phyloP scores from a whole-genome alignment of 1,140 invertebrate species.

The Penaeus japonicus region DNA sequence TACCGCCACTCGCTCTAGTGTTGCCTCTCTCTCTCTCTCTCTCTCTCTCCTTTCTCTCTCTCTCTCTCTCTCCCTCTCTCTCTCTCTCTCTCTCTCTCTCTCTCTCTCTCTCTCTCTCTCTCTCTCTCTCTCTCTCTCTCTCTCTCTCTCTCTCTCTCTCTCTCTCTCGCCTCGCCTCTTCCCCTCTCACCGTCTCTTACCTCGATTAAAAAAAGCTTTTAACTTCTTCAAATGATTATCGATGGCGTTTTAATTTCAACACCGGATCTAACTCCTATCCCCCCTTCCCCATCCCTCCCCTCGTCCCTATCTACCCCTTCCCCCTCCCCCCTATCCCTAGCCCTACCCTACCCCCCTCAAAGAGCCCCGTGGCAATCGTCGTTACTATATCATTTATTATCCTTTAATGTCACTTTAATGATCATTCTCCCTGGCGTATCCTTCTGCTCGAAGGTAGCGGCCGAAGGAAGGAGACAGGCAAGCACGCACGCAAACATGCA shows the following conservation, averaged over 20 bases:
- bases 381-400: not conserved
- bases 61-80: slow-evolving; percentile 3
- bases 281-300: too few species aligned
- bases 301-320: too few species aligned
- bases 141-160: not conserved
- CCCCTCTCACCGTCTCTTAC: not conserved
- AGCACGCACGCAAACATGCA: too few species aligned
- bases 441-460: not conserved
- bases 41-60: not conserved
- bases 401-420: slow-evolving; percentile 24
- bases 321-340: too few species aligned
- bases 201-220: not conserved
- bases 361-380: too few species aligned
- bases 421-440: slow-evolving; percentile 15
- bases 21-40: too few species aligned
- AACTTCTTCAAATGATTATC: slow-evolving; percentile 19
- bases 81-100: not conserved
- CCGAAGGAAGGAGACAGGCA: not conserved
- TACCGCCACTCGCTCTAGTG: too few species aligned
- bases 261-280: not conserved
- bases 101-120: not conserved
- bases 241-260: slow-evolving; percentile 36
- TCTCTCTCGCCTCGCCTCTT: not conserved
- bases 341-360: too few species aligned
- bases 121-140: not conserved